A percentile compares a stretch with the other conserved stretches of the same genome.
phyloP scores from a whole-genome alignment of 2,888 invertebrate genomes.

The Parthenolecanium corni region DNA sequence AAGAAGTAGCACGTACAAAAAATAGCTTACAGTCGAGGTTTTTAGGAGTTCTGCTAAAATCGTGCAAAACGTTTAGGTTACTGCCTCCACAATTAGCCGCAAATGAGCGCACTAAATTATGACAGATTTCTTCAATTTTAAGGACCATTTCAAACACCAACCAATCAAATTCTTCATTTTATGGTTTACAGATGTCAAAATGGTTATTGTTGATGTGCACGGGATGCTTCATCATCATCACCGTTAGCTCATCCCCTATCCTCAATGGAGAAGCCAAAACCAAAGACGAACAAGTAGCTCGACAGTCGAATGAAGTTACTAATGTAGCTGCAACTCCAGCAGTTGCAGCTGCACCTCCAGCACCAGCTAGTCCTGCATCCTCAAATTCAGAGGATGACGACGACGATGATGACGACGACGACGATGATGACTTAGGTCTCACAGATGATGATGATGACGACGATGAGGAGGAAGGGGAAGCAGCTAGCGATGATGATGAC shows the following conservation, averaged over 20 bases:
- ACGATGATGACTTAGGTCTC: conserved; percentile 32
- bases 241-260: conserved; percentile 33
- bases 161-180: too few species aligned
- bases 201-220: conserved; percentile 32
- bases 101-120: too few species aligned
- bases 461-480: conserved; percentile 51
- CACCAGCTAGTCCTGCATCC: conserved; percentile 31
- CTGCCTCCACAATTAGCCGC: too few species aligned
- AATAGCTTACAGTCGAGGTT: too few species aligned
- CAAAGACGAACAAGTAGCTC: conserved; percentile 16
- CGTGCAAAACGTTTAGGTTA: too few species aligned
- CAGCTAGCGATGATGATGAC: conserved; percentile 50
- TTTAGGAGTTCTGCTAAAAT: too few species aligned
- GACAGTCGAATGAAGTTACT: conserved; percentile 23
- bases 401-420: conserved; percentile 34
- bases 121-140: too few species aligned
- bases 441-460: conserved; percentile 41
- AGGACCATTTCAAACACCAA: too few species aligned
- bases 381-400: conserved; percentile 32
- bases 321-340: conserved; percentile 26
- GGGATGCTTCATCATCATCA: conserved; percentile 32
- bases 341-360: conserved; percentile 29
- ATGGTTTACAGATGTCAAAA: conserved; percentile 32
- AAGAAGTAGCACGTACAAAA: too few species aligned
- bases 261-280: conserved; percentile 16